Base-by-base conservation (phyloP, 2,113 vertebrate species). In the Lepisosteus oculatus region DNA sequence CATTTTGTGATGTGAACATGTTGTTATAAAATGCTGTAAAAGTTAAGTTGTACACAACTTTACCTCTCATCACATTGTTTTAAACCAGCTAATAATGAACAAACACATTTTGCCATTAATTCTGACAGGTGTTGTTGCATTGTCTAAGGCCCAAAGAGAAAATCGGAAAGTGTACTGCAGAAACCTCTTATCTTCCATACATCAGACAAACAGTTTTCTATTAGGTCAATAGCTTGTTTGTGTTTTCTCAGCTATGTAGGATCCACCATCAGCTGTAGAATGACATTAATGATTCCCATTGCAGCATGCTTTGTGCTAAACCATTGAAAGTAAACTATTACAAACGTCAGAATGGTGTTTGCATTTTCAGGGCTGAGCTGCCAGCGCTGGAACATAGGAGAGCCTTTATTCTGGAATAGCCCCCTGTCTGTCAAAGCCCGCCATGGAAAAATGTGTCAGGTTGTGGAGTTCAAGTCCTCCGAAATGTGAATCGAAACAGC, bases 401-500 rank as follows among this genome's bases (percentile, higher is more conserved):
- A 61, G 7, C 17, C 14, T 61, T 61, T 61, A 61, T 61, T 51
- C 47, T 51, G 47, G 47, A 51, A 5, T 61, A 65, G 45, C 73
- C 70, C 68, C 70, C 29, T 77, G 76, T 83, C 76, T 81, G 41
- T 68, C 65, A 74, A n/a, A 88, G 83, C 65, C 67, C 83, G 77
- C 74, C 68, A 66, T 73, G 72, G 85, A 91, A 90, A 93, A 92
- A 90, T 87, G 83, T 79, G 76, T 80, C 87, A 88, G 86, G 88
- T 91, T 93, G 90, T 80, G 85, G 86, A 93, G 90, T 91, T 93
- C 90, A 92, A 91, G 90, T 90, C 84, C 81, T 90, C 71, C 77
- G 76, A 89, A 92, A 92, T 82, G 87, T 90, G 91, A 95, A 93
- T 91, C 85, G 74, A 94, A 94, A 93, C 91, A 95, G 89, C 93